Percentiles rank a stretch among this genome's conserved stretches.
phyloP scores from a whole-genome alignment of 2,113 vertebrate species.

The Hystrix cristata region DNA sequence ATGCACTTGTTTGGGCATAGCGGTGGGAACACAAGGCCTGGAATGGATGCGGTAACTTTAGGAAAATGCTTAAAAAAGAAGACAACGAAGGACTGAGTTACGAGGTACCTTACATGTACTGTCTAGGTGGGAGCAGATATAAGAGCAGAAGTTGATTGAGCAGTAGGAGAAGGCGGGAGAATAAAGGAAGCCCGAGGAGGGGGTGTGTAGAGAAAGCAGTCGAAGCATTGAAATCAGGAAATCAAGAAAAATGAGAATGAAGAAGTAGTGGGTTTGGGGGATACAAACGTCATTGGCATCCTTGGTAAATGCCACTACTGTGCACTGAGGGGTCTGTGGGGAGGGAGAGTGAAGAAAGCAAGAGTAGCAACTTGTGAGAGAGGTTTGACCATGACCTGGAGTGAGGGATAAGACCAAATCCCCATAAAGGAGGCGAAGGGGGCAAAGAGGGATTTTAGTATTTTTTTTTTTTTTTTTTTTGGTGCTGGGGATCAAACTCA shows the following conservation, averaged over 20 bases:
- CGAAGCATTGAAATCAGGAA: background rate
- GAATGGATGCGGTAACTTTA: background rate
- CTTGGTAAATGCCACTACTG: too few species aligned
- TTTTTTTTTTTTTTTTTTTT: background rate
- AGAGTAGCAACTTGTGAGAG: background rate
- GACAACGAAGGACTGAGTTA: background rate
- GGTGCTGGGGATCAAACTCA: too few species aligned
- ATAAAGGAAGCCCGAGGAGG: background rate
- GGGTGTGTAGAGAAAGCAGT: background rate
- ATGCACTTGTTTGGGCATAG: background rate
- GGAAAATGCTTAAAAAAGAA: background rate
- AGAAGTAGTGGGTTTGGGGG: background rate
- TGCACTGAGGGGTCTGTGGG: accelerated
- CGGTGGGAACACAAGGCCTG: background rate
- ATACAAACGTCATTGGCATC: accelerated
- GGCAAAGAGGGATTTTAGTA: background rate
- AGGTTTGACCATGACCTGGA: background rate
- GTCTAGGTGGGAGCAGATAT: background rate
- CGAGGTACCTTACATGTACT: background rate
- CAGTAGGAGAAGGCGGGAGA: background rate
- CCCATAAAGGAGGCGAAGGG: background rate
- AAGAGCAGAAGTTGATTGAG: background rate
- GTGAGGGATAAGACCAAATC: background rate
- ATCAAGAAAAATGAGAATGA: background rate
- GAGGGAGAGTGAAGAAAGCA: too few species aligned